Base-by-base conservation (phyloP, 2,113 vertebrate genomes). In the Capreolus pygargus region DNA sequence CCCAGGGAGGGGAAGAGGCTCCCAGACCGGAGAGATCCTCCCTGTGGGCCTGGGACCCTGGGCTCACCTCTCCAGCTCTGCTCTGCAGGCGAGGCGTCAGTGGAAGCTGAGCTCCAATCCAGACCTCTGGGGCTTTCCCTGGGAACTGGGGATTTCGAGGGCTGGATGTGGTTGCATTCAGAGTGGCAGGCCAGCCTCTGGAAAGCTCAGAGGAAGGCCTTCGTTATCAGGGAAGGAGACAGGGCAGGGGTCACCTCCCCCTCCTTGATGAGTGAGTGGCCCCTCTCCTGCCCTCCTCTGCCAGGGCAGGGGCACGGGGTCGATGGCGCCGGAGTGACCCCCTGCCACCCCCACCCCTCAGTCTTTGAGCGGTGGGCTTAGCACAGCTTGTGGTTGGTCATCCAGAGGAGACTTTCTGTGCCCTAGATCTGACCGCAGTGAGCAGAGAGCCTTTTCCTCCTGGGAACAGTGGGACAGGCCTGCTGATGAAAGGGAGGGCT, bases 151-250 rank as follows among this genome's bases (percentile, higher is more conserved):
- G 36, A 2, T 25, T 36, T 36, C 7, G 9, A 58, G 47, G 60
- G 43, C 39, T 4, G 3, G 2, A 0, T 43, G 64, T 13, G 36
- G 76, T 14, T 13, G 27, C 17, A 28, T 74, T 95, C 86, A 74
- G 58, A 28, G n/a, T 52, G 4, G 61, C 61, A n/a, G 83, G 86
- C 33, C 45, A 8, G 79, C 58, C 84, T 86, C 93, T n/a, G 58
- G 61, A 61, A 57, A 92, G n/a, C 74, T 93, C 89, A 89, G 39
- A 96, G 90, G 70, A 96, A 96, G 12, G 36, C 78, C 96, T 96
- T 84, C 87, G 79, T 97, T 95, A 96, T 70, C 45, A 57, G 79
- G 89, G 79, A 89, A 79, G 21, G 91, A 89, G 84, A 45, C 33
- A 86, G 52, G 39, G 64, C 93, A 95, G 78, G 52, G 89, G 76